Base-by-base conservation (phyloP, 2,113 vertebrate species). In the Gulo gulo region DNA sequence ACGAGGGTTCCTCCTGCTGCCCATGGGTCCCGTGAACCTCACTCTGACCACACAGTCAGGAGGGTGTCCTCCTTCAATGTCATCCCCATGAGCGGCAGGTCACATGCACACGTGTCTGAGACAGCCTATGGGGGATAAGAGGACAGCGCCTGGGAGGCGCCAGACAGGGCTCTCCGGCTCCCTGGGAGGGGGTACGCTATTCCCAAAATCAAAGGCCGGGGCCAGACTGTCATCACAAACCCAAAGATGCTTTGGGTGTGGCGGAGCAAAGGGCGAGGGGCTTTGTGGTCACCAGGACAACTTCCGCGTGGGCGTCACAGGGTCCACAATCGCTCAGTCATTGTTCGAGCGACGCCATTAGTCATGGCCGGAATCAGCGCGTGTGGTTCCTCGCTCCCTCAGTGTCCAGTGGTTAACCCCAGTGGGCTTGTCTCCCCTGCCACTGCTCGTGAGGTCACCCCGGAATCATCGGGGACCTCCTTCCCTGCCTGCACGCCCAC, bases 121-220 rank as follows among this genome's bases (percentile, higher is more conserved):
- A 23, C 3, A 20, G 23, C 59, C 59, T 29, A 26, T 21, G 23
- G 29, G 36, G 4, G 18, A 7, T 21, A 3, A 8, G 16, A 67
- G 13, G 18, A 2, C 0, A 4, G 14, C 11, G 42, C 29, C 7
- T 6, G 7, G 57, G 13, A 18, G 36, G 55, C 6, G 47, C 14
- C 6, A 12, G 47, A 24, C 6, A 2, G 2, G 21, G 34, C 21
- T 89, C 34, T 34, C 29, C 9, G n/a, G 61, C 80, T 39, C 47
- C 83, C n/a, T 47, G 10, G 4, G 23, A 69, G 39, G 20, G 61
- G 36, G 1, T 31, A 24, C 21, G 3, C 29, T 10, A 13, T 50
- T 47, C 76, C 29, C 21, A 26, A 78, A 42, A 14, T 29, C 4
- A 24, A 59, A 78, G 81, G 23, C 55, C 4, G 21, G 86, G 4